A percentile compares a stretch with the other conserved stretches of the same genome.
Evolutionary conservation across 2,113 vertebrate genomes (phyloP).

Genomic region (cattle (Bos taurus)): ARS-UCD2.0 NC_037335.1:109228001-109228500

Average conservation of each 20-base stretch:
- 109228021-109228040: neutral
- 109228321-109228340: neutral
- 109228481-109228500: neutral
- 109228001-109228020: neutral
- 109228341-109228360: neutral
- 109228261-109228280: neutral
- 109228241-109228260: neutral
- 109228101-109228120: neutral
- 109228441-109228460: neutral
- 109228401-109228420: neutral
- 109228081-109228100: neutral
- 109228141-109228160: neutral
- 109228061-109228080: neutral
- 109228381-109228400: neutral
- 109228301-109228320: neutral
- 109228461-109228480: neutral
- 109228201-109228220: neutral
- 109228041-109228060: neutral
- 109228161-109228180: neutral
- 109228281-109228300: neutral
- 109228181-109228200: neutral
- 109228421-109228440: neutral
- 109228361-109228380: neutral
- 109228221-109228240: neutral
- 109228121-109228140: neutral